A percentile compares a stretch with the other conserved stretches of the same genome.
Conservation (phyloP, 1,140 invertebrate species). For the Listronotus oregonensis region DNA sequence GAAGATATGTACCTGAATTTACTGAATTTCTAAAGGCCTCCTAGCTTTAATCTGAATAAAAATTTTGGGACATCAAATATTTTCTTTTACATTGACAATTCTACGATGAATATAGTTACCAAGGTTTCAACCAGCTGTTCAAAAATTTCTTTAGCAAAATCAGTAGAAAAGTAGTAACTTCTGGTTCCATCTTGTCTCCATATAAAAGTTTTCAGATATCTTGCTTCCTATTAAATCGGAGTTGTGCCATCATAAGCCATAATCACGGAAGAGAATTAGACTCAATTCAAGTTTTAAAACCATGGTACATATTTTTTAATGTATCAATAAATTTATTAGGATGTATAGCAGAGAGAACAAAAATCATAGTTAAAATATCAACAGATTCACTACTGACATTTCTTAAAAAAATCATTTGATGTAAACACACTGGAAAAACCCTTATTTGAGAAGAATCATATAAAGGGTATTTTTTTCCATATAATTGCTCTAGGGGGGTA, state of each 20-base stretch:
- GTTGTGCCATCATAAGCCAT: conserved; percentile 97
- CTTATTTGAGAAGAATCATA: conserved; percentile 70
- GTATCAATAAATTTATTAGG: conserved; percentile 79
- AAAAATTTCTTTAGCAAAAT: conserved; percentile 70
- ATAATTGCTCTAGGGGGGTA: conserved; percentile 88
- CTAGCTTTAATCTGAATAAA: conserved; percentile 91
- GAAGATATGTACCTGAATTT: conserved; percentile 6
- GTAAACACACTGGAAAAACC: conserved; percentile 81
- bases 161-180: conserved; percentile 79
- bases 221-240: conserved; percentile 94
- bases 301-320: conserved; percentile 70
- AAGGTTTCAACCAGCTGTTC: conserved; percentile 68
- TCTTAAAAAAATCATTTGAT: conserved; percentile 63
- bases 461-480: conserved; percentile 74
- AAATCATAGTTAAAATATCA: conserved; percentile 91
- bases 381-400: conserved; percentile 62
- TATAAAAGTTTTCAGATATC: conserved; percentile 93
- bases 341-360: conserved; percentile 93
- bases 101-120: conserved; percentile 79
- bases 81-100: conserved; percentile 89
- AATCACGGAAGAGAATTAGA: conserved; percentile 90
- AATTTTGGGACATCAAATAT: conserved; percentile 82
- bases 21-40: conserved; percentile 55
- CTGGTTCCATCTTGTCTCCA: conserved; percentile 96
- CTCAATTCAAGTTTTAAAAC: conserved; percentile 83